Evolutionary conservation across 2,888 invertebrate species (phyloP), one percentile per base, ranked within the genome.

Genomic region (Oxytorus armatus): DNA sequence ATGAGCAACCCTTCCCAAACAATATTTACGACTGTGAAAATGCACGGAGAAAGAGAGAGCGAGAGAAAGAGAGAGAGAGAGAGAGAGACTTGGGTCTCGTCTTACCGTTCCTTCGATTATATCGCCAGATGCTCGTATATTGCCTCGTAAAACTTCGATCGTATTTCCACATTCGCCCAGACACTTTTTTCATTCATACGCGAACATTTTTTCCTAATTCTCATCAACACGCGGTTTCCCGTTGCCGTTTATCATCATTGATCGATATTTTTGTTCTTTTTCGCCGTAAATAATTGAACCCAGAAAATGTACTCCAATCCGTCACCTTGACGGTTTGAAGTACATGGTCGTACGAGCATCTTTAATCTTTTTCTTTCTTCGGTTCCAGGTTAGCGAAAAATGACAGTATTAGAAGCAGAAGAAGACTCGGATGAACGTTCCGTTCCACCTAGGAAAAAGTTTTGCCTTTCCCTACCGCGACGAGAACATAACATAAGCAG

Each of bases 341-440:
- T n/a, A n/a, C n/a, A 29, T 29, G 29, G 29, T 29, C 29, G 29
- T 36, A 5, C 3, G 29, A 29, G 29, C 3, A 29, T 29, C 5
- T 29, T 4, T 4, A 29, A 29, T 29, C 5, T 29, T 29, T 29
- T 29, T 29, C 5, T 29, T 39, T 5, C 10, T 39, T 1, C 14
- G n/a, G 1, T 84, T 83, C 51, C 81, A 93, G 92, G 92, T 92
- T 90, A 89, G 86, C 88, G 89, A 91, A 93, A 93, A 91, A 93
- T 93, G 93, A 93, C 93, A 91, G 92, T 93, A 89, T 91, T 93
- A 92, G 92, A 92, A 89, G 92, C 92, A 90, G 92, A 92, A 89
- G 92, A 92, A 91, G 92, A 92, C 87, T 89, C 90, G 88, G 92
- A 92, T 90, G 92, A 92, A 89, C 90, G 88, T 82, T 89, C 89